phyloP scores from a whole-genome alignment of 2,888 invertebrate species.

The Cordilura impudica region DNA sequence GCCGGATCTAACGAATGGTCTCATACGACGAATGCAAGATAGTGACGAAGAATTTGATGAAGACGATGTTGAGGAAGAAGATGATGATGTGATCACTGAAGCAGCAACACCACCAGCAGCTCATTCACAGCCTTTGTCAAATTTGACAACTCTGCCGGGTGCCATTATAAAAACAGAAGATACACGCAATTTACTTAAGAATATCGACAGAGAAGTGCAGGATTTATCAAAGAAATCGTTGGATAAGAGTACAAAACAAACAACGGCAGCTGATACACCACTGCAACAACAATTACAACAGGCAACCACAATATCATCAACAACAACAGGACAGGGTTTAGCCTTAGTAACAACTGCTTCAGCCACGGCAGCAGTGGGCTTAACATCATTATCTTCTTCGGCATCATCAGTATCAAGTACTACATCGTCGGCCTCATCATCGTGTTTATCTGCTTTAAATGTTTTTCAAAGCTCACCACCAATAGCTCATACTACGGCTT shows the following conservation, averaged over 20 bases:
- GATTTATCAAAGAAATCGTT: slow-evolving; percentile 72
- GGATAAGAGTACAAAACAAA: slow-evolving; percentile 37
- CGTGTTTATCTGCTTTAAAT: slow-evolving; percentile 46
- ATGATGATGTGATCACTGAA: slow-evolving; percentile 61
- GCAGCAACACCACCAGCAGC: slow-evolving; percentile 68
- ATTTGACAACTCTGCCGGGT: slow-evolving; percentile 51
- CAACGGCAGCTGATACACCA: neutral
- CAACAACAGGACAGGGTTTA: slow-evolving; percentile 28
- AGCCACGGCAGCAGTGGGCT: slow-evolving; percentile 2
- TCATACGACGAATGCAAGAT: slow-evolving; percentile 75
- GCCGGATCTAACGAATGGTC: slow-evolving; percentile 76
- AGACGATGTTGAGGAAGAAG: slow-evolving; percentile 74
- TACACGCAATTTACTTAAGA: slow-evolving; percentile 66
- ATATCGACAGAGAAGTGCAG: slow-evolving; percentile 71
- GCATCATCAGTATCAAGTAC: slow-evolving; percentile 54
- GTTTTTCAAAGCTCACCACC: slow-evolving; percentile 53
- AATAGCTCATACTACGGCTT: slow-evolving; percentile 47
- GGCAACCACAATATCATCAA: slow-evolving; percentile 40
- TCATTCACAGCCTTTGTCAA: slow-evolving; percentile 63
- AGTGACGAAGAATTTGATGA: slow-evolving; percentile 76
- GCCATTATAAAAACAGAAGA: slow-evolving; percentile 65
- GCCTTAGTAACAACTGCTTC: slow-evolving; percentile 28
- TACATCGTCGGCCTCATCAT: slow-evolving; percentile 49
- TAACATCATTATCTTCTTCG: slow-evolving; percentile 38
- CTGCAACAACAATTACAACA: slow-evolving; percentile 16